Evolutionary conservation across 1,140 invertebrate species (phyloP), one percentile per base, ranked within the genome.

Genomic region (Zaprionus lachaisei): DNA sequence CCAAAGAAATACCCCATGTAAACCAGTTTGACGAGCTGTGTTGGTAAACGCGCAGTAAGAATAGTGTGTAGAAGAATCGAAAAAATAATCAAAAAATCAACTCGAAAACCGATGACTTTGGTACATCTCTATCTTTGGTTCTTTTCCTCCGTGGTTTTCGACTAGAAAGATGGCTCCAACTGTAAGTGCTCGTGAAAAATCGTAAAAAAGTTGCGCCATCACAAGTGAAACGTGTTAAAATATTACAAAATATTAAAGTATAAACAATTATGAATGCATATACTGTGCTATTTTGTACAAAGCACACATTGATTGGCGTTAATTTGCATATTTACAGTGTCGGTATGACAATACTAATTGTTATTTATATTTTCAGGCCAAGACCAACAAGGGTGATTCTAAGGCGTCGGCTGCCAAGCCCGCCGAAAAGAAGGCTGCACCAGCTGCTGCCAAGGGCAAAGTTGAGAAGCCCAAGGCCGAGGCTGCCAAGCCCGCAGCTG

Each of bases 381-480:
- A 91, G 75, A 77, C 83, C 74, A 91, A 79, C 78, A 92, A 92
- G 84, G 83, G 87, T 82, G 91, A 91, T 78, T 72, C 87, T 49
- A 92, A 93, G 78, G 62, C 85, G 58, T 57, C 86, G 57, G 86
- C 90, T 64, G 81, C 90, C 41, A 92, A 92, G 82, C 79, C 86
- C 60, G 83, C 92, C 22, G 90, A 92, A 31, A 92, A 92, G 77
- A 92, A 92, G 80, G 79, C 92, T 44, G 80, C 91, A 37, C 81
- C 91, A 58, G 83, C 91, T 31, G 91, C 92, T 56, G 92, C 92
- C 54, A 93, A 93, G 72, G 92, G 92, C 71, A 93, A 93, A 65
- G 92, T 93, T 58, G 92, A 93, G 77, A 93, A 93, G 67, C 89
- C 92, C n/a, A 92, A 92, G 65, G 82, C 92, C 65, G 91, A 93